Evolutionary conservation across 2,888 invertebrate species (phyloP).

Genomic region (Vesta saturnalis): DNA sequence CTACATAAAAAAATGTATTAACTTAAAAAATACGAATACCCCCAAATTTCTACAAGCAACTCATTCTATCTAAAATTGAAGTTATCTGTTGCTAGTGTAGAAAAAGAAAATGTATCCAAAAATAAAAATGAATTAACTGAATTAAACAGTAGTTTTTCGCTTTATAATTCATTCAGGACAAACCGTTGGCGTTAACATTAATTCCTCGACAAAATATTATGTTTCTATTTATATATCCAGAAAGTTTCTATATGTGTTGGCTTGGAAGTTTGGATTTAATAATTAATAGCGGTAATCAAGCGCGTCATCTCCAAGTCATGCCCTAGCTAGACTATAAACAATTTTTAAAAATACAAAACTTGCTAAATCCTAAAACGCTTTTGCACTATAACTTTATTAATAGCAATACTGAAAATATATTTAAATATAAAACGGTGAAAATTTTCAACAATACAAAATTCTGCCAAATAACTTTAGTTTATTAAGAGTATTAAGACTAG

Average conservation of each 20-base stretch:
- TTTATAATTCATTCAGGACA: conserved; percentile 24
- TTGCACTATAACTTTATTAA: not conserved
- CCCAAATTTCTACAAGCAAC: too few species aligned
- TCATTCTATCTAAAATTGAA: too few species aligned
- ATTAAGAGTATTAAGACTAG: too few species aligned
- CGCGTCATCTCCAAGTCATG: conserved; percentile 5
- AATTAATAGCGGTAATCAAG: conserved; percentile 8
- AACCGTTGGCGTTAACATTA: conserved; percentile 19
- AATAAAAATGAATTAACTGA: too few species aligned
- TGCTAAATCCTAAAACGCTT: too few species aligned
- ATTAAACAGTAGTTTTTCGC: too few species aligned
- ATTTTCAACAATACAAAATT: conserved; percentile 18
- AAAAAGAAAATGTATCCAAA: not conserved
- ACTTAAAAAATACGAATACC: too few species aligned
- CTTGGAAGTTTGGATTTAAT: conserved; percentile 2
- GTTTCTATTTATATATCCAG: not conserved
- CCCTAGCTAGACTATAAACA: not conserved
- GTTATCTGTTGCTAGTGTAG: not conserved
- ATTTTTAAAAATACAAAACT: not conserved
- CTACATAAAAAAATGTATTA: too few species aligned
- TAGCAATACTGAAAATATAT: not conserved
- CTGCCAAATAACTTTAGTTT: too few species aligned
- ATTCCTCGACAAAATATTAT: conserved; percentile 9
- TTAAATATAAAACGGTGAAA: not conserved
- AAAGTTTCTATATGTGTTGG: conserved; percentile 2